Evolutionary conservation across 1,140 invertebrate genomes (phyloP).

Genomic region (Diachasmimorpha longicaudata): DNA sequence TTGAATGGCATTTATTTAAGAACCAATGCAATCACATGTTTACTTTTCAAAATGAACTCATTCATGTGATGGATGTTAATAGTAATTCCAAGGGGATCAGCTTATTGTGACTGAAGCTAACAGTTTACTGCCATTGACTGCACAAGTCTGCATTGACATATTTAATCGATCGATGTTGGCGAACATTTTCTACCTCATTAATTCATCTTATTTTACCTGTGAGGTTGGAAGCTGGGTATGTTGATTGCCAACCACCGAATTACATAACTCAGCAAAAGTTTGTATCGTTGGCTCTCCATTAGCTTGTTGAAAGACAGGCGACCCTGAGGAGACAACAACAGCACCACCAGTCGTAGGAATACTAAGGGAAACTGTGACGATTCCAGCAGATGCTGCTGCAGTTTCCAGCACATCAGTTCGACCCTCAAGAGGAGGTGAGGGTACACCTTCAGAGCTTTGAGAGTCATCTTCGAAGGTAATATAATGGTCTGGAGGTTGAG

Average conservation of each 20-base stretch:
- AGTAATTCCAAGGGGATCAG: too few species aligned
- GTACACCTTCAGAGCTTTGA: conserved; percentile 75
- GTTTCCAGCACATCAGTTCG: conserved; percentile 67
- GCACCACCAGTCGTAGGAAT: conserved; percentile 67
- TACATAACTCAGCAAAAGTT: conserved; percentile 70
- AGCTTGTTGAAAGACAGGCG: conserved; percentile 61
- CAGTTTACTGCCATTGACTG: too few species aligned
- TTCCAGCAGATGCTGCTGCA: conserved; percentile 70
- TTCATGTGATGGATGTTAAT: too few species aligned
- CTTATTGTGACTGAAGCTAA: too few species aligned
- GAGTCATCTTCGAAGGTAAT: conserved; percentile 88
- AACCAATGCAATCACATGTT: too few species aligned
- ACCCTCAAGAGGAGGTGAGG: conserved; percentile 54
- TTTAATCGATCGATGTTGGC: too few species aligned
- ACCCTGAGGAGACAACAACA: conserved; percentile 64
- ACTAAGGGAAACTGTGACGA: conserved; percentile 69
- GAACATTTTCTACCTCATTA: background rate
- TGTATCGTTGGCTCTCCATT: conserved; percentile 48
- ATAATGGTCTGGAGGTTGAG: conserved; percentile 82
- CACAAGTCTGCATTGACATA: too few species aligned
- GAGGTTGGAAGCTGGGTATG: conserved; percentile 40
- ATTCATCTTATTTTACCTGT: background rate
- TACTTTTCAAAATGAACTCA: too few species aligned
- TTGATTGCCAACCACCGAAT: conserved; percentile 64
- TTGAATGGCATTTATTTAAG: too few species aligned